A percentile compares a stretch with the other conserved stretches of the same genome.
phyloP scores from a whole-genome alignment of 2,888 invertebrate species.

The Asteroscopus sphinx region DNA sequence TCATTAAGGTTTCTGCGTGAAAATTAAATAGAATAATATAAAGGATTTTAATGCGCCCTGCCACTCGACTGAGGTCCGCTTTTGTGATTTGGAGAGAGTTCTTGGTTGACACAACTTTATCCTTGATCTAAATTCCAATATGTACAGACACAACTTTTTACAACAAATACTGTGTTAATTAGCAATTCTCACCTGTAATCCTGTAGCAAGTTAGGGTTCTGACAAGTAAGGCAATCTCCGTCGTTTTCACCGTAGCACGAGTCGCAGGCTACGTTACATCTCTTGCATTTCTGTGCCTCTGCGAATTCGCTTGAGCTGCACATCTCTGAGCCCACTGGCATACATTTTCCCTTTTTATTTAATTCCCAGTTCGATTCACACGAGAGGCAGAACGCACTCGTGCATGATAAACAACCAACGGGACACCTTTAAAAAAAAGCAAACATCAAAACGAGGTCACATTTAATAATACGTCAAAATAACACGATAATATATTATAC shows the following conservation, averaged over 20 bases:
- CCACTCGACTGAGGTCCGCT: constrained; percentile 16
- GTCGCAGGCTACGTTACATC: constrained; percentile 94
- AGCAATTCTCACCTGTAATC: constrained; percentile 79
- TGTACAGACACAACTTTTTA: neutral
- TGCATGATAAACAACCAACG: constrained; percentile 94
- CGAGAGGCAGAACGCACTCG: constrained; percentile 92
- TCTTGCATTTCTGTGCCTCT: constrained; percentile 91
- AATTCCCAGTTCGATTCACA: constrained; percentile 94
- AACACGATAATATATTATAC: constrained; percentile 53
- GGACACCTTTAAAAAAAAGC: constrained; percentile 89
- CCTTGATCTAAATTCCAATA: constrained; percentile 14
- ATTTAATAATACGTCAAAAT: constrained; percentile 10
- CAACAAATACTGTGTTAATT: constrained; percentile 1
- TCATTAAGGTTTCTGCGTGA: constrained; percentile 59
- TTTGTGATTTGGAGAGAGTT: constrained; percentile 26
- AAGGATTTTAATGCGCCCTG: constrained; percentile 40
- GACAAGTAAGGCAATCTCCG: constrained; percentile 93
- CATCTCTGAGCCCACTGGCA: constrained; percentile 92
- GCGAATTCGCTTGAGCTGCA: constrained; percentile 92
- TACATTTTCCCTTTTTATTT: constrained; percentile 93
- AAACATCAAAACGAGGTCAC: constrained; percentile 23
- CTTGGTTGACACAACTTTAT: constrained; percentile 12
- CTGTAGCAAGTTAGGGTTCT: constrained; percentile 93
- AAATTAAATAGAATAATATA: constrained; percentile 59
- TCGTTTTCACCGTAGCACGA: constrained; percentile 95